Evolutionary conservation across 2,888 invertebrate genomes (phyloP).

Genomic region (Endomychus coccineus): DNA sequence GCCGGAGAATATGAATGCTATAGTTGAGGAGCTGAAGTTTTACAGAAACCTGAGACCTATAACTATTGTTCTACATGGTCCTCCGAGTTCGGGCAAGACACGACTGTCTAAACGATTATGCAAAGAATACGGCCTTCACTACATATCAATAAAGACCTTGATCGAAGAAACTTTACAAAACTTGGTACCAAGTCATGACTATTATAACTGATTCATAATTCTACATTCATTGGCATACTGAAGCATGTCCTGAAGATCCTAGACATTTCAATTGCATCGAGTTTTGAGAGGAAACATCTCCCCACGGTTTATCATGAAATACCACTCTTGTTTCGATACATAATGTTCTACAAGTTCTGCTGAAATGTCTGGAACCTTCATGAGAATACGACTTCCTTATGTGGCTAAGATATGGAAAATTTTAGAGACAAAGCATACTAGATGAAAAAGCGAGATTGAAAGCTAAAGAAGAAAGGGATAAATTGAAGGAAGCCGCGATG

Average conservation of each 20-base stretch:
- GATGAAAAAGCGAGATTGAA: slow-evolving; percentile 21
- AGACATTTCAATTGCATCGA: no score
- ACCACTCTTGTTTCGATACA: no score
- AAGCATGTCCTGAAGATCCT: no score
- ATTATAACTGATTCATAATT: no score
- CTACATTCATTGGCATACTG: no score
- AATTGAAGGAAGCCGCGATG: not conserved
- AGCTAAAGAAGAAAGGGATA: slow-evolving; percentile 9
- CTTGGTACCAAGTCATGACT: slow-evolving; percentile 47
- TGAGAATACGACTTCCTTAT: no score
- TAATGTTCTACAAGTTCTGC: slow-evolving; percentile 1
- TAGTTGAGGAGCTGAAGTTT: slow-evolving; percentile 37
- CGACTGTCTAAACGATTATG: slow-evolving; percentile 50
- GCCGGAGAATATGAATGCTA: slow-evolving; percentile 43
- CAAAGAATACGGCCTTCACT: slow-evolving; percentile 51
- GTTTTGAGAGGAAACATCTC: no score
- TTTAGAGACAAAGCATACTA: slow-evolving; percentile 25
- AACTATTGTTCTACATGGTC: slow-evolving; percentile 56
- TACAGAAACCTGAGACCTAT: slow-evolving; percentile 51
- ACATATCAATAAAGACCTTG: slow-evolving; percentile 50
- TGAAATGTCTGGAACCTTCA: no score
- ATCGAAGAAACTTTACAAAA: slow-evolving; percentile 49
- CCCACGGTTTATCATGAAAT: no score
- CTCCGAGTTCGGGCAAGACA: slow-evolving; percentile 60
- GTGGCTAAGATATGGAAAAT: not conserved